Conservation (phyloP, 2,888 invertebrate species). For the Hymenopus coronatus region DNA sequence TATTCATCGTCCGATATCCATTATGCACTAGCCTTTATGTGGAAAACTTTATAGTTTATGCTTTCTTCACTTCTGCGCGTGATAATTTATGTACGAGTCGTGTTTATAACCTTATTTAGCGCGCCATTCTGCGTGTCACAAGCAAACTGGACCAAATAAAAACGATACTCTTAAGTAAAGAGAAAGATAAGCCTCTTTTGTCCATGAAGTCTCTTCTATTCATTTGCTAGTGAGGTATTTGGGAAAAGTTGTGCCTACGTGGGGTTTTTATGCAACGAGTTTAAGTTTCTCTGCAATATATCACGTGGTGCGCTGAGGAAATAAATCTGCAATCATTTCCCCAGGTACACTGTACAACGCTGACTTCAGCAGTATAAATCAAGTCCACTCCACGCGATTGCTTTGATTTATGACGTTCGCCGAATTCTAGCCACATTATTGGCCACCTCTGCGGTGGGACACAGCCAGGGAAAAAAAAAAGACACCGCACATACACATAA, state of each 20-base stretch:
- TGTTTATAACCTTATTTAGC: too few species aligned
- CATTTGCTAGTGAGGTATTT: neutral
- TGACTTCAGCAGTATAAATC: slow-evolving; percentile 16
- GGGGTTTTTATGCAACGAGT: neutral
- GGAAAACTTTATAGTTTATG: too few species aligned
- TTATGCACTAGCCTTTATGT: too few species aligned
- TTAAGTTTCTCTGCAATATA: neutral
- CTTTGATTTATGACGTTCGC: slow-evolving; percentile 13
- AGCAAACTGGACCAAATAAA: neutral
- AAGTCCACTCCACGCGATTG: slow-evolving; percentile 9
- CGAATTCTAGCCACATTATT: neutral
- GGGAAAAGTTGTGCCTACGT: neutral
- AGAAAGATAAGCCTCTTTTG: neutral
- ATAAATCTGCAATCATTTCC: slow-evolving; percentile 21
- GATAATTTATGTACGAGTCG: too few species aligned
- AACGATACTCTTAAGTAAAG: neutral
- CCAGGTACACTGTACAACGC: slow-evolving; percentile 1
- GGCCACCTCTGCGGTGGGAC: neutral
- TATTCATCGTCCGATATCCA: too few species aligned
- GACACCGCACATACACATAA: neutral
- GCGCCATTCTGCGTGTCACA: too few species aligned
- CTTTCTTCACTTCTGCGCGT: too few species aligned
- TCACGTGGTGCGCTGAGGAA: slow-evolving; percentile 11
- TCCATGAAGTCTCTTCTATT: neutral
- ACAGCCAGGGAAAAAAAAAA: neutral